Evolutionary conservation across 2,113 vertebrate species (phyloP), one percentile per base, ranked within the genome.

Genomic region (Eolophus roseicapilla): DNA sequence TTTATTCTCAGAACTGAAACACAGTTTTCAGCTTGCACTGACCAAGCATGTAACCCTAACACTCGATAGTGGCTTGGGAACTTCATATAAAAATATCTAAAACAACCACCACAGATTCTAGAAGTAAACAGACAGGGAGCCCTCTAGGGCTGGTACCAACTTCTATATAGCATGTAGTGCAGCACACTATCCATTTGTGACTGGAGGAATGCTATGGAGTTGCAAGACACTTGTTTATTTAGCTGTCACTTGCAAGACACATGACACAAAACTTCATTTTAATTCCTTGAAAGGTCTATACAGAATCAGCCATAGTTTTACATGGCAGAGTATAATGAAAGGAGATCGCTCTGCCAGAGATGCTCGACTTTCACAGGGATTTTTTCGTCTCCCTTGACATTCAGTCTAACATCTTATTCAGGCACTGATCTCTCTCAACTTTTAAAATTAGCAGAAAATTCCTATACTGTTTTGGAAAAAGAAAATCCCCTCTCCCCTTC

Each of bases 31-130:
- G 39, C 43, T 69, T 53, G 33, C 33, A 33, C 10, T 50, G 39
- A 75, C 25, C 4, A 3, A 31, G 13, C 15, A 35, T 3, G 19
- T 41, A 77, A 68, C 18, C 74, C 43, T 5, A 81, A 64, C 6
- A 21, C 14, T 44, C 0, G 0, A 15, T 1, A 65, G 44, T 8
- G n/a, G 41, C 46, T 76, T 39, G 19, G 43, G 50, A 25, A 37
- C 55, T 70, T 70, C 7, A 21, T 5, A 37, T 3, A 33, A 46
- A 83, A 90, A 68, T 31, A 46, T 4, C 80, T 79, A 35, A 64
- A 88, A 4, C 52, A 39, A 11, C 19, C 1, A 49, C 17, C 31
- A 59, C 5, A 37, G 59, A 46, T 33, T 39, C 18, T 23, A 3
- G 18, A 77, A 62, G 28, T 23, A 69, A 90, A 60, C 81, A 84